A percentile compares a stretch with the other conserved stretches of the same genome.
phyloP scores from a whole-genome alignment of 2,797 vertebrate genomes.

The Sebastolobus altivelis region DNA sequence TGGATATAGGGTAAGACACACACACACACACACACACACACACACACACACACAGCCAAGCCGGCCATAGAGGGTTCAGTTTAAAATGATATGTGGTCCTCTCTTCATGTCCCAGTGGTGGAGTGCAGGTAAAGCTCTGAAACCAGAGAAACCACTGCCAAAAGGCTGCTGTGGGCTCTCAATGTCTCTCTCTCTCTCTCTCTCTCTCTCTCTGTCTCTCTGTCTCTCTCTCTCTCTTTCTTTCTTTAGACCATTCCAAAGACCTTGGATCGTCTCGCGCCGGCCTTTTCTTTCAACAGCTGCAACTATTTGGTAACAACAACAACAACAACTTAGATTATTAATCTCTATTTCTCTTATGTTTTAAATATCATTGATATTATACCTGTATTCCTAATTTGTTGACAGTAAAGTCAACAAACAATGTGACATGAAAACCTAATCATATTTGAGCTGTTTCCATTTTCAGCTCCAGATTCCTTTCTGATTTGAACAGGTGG shows the following conservation, averaged over 20 bases:
- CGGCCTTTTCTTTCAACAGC: conserved; percentile 93
- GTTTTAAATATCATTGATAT: not conserved
- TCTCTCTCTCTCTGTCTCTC: not conserved
- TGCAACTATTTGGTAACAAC: conserved; percentile 92
- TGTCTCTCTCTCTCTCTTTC: not conserved
- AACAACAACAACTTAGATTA: not conserved
- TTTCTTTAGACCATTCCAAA: conserved; percentile 89
- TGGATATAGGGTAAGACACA: conserved; percentile 88
- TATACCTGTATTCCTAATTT: not conserved
- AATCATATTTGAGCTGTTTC: not conserved
- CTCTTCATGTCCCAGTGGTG: not conserved
- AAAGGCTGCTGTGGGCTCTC: not conserved
- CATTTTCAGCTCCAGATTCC: not conserved
- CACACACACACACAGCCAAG: not conserved
- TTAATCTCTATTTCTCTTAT: not conserved
- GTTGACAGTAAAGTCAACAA: not conserved
- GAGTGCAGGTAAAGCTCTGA: not conserved
- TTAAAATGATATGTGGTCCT: conserved; percentile 1
- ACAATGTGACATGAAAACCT: not conserved
- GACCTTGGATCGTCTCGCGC: conserved; percentile 92
- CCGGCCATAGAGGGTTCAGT: not conserved
- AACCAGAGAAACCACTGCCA: not conserved
- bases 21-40: conserved; percentile 11
- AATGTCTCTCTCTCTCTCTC: not conserved
- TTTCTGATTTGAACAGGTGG: conserved; percentile 81